Evolutionary conservation across 2,113 vertebrate species (phyloP).

Genomic region (Tylochromis polylepis): DNA sequence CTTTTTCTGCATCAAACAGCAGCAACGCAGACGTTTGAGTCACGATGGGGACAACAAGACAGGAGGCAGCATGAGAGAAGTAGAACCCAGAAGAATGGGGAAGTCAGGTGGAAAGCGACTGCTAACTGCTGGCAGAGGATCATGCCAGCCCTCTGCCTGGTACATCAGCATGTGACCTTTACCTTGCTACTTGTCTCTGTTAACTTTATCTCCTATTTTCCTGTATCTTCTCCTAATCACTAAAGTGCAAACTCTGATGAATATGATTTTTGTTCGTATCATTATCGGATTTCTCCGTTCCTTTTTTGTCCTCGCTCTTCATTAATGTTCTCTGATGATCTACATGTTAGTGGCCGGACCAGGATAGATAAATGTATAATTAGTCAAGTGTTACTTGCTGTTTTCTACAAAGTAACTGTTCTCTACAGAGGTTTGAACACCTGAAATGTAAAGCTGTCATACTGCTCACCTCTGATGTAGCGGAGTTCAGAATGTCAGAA

Average conservation of each 20-base stretch:
- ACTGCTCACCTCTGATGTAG: neutral
- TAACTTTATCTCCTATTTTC: slow-evolving; percentile 23
- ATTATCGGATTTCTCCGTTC: neutral
- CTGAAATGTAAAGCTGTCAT: neutral
- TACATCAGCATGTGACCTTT: slow-evolving; percentile 39
- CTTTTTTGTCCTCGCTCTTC: neutral
- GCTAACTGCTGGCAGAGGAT: slow-evolving; percentile 24
- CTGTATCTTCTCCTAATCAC: neutral
- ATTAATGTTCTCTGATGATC: neutral
- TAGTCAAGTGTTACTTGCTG: neutral
- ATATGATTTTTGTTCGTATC: neutral
- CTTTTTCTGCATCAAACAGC: neutral
- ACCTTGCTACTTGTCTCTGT: slow-evolving; percentile 25
- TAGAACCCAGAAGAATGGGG: slow-evolving; percentile 1
- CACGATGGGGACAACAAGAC: slow-evolving; percentile 10
- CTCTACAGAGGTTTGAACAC: neutral
- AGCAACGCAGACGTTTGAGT: neutral
- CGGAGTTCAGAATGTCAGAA: accelerated
- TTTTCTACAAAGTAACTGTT: neutral
- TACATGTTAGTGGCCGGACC: neutral
- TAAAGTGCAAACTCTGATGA: neutral
- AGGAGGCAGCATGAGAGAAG: slow-evolving; percentile 7
- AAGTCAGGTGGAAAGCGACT: slow-evolving; percentile 49
- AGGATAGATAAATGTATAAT: neutral
- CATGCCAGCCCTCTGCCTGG: slow-evolving; percentile 8